Evolutionary conservation across 2,797 vertebrate genomes (phyloP), one percentile per base, ranked within the genome.

Genomic region (Eulemur albifrons): DNA sequence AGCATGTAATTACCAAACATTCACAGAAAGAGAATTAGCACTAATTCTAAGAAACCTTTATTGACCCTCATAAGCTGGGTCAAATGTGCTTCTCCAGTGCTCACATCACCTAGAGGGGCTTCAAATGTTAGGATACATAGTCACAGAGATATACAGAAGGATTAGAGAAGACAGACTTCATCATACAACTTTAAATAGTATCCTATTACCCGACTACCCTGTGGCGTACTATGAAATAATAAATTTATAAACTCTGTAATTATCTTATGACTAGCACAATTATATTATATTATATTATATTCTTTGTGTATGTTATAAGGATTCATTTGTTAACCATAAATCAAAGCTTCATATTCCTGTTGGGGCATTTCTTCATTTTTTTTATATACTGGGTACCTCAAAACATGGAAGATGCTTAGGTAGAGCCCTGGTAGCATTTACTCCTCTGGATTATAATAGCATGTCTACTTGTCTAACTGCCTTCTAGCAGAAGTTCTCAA

Each of bases 191-290:
- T 90, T 85, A 88, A 95, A 87, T 85, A 85, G 63, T 77, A n/a
- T 57, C 35, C 20, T 79, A 70, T 40, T 85, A 75, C 63, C n/a
- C 82, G 17, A 79, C 25, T 52, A 70, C 2, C 17, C 54, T 67
- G 5, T 32, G 72, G 43, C 59, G 4, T 21, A 90, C 15, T 80
- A 70, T 52, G 25, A 95, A 96, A 95, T 82, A 90, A 75, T 75
- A 85, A 81, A 84, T 73, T 77, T 82, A 73, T 65, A 95, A 88
- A 90, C 88, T 95, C 25, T 88, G 27, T 75, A 85, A 86, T 88
- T 93, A 45, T 70, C n/a, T 95, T 81, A 88, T 43, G 32, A 86
- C 70, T 40, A 92, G 27, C 32, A 92, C 45, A 83, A 94, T 93
- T 93, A 93, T 79, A 79, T 85, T 87, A 43, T 25, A 88, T 63